These are phyloP conservation scores for Lithophane leautieri DNA, from an alignment of 2,888 invertebrate genomes.

Conservation along the genomic window DNA sequence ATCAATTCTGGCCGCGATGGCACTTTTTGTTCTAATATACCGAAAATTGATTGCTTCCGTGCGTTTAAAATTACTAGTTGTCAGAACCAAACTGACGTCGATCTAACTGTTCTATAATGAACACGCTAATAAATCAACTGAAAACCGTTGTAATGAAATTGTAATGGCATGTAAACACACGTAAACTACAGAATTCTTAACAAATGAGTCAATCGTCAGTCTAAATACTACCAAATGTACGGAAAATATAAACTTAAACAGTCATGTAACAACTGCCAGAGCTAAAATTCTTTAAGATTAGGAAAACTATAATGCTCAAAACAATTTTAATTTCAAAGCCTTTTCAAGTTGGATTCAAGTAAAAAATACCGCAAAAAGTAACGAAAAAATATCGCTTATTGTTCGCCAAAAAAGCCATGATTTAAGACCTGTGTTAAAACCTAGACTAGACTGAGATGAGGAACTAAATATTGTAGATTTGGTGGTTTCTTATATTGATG, in stretches of 20 bases:
- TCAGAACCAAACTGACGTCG: constrained; percentile 30
- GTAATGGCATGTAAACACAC: constrained; percentile 50
- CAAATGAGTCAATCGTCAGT: constrained; percentile 41
- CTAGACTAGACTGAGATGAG: constrained; percentile 4
- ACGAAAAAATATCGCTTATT: constrained; percentile 43
- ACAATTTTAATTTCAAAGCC: constrained; percentile 26
- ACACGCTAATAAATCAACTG: constrained; percentile 52
- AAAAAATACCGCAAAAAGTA: constrained; percentile 28
- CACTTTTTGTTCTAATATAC: constrained; percentile 39
- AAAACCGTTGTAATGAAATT: constrained; percentile 50
- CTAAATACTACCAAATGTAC: constrained; percentile 45
- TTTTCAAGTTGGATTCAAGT: constrained; percentile 22
- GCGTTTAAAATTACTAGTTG: constrained; percentile 20
- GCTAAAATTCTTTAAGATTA: constrained; percentile 44
- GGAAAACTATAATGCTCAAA: constrained; percentile 38
- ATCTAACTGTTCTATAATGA: constrained; percentile 46
- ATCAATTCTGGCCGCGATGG: constrained; percentile 40
- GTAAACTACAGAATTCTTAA: constrained; percentile 50
- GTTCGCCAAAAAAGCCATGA: constrained; percentile 34
- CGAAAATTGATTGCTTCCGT: constrained; percentile 49
- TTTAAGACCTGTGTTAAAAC: constrained; percentile 21
- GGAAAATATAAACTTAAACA: constrained; percentile 52
- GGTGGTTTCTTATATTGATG: constrained; percentile 7
- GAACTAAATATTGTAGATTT: constrained; percentile 29
- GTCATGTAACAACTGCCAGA: constrained; percentile 40